Conservation (phyloP, 1,140 invertebrate species). For the Nylanderia fulva region DNA sequence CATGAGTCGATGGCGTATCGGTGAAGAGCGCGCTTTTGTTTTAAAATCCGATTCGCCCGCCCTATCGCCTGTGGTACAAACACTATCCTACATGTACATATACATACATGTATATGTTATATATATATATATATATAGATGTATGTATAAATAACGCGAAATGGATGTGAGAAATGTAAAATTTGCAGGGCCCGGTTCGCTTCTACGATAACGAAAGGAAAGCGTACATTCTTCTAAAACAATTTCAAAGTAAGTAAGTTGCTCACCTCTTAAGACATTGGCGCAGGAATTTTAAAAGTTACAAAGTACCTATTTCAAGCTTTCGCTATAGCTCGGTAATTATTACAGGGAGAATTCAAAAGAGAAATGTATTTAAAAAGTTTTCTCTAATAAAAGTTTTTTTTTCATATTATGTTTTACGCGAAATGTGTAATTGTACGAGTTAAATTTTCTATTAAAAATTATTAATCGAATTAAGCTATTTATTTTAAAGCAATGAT, state of each 20-base stretch:
- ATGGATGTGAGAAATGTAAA: slow-evolving; percentile 12
- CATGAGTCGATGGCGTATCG: slow-evolving; percentile 41
- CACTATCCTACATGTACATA: not conserved
- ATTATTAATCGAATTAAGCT: not conserved
- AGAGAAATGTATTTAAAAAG: not conserved
- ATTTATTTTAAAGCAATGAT: not conserved
- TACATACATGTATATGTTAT: too few species aligned
- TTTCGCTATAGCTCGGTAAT: not conserved
- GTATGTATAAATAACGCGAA: slow-evolving; percentile 30
- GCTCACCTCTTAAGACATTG: not conserved
- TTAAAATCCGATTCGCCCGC: slow-evolving; percentile 33
- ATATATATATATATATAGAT: not conserved
- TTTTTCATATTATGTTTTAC: not conserved
- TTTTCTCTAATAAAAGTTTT: not conserved
- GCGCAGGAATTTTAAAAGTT: not conserved
- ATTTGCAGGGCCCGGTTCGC: slow-evolving; percentile 93
- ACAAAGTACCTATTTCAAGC: not conserved
- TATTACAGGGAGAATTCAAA: not conserved
- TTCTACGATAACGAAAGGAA: slow-evolving; percentile 98
- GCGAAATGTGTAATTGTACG: not conserved
- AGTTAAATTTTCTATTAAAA: not conserved
- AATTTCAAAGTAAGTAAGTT: slow-evolving; percentile 93
- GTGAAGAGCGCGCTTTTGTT: slow-evolving; percentile 36
- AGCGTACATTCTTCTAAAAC: slow-evolving; percentile 96
- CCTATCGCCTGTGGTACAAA: slow-evolving; percentile 36